Evolutionary conservation across 2,797 vertebrate species (phyloP), one percentile per base, ranked within the genome.

Genomic region (Tokudaia tokunoshimensis): DNA sequence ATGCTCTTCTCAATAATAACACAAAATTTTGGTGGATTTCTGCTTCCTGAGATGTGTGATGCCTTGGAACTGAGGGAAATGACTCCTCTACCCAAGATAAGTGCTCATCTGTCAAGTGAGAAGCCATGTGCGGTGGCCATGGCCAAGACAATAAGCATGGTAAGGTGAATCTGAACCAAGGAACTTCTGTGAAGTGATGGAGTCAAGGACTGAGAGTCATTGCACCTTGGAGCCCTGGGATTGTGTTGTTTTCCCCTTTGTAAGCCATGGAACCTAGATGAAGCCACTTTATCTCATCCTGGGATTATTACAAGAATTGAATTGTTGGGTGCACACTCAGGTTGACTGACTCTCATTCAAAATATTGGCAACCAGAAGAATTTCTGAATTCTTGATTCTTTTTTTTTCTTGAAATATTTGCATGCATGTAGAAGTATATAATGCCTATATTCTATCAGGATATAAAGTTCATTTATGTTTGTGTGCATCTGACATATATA

Each of bases 161-260:
- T 34, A 34, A 61, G 17, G 47, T 2, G 24, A 57, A 29, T n/a
- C 4, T 1, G 22, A 50, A 37, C 67, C 9, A 50, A 22, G 67
- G 47, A 31, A 7, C 6, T 34, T 72, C 57, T 91, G 2, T 75
- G 65, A 87, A 24, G 50, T 10, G 29, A n/a, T 8, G 41, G 19
- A 44, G 10, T 24, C 1, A 0, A 3, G 24, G 26, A 59, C 47
- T n/a, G 17, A 65, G 31, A 3, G 15, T n/a, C 15, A 57, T 3
- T 37, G 9, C 17, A 55, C 34, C 15, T 34, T 41, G 29, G n/a
- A 72, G 47, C 9, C n/a, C 55, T 80, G 55, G 44, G 19, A n/a
- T 15, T 57, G 24, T 20, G 26, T n/a, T 11, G 9, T 1, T 70
- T 83, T 22, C 0, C 44, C 1, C 34, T 1, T 78, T 76, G 3